Evolutionary conservation across 2,888 invertebrate species (phyloP).

Genomic region (Himalopsyche anomala): DNA sequence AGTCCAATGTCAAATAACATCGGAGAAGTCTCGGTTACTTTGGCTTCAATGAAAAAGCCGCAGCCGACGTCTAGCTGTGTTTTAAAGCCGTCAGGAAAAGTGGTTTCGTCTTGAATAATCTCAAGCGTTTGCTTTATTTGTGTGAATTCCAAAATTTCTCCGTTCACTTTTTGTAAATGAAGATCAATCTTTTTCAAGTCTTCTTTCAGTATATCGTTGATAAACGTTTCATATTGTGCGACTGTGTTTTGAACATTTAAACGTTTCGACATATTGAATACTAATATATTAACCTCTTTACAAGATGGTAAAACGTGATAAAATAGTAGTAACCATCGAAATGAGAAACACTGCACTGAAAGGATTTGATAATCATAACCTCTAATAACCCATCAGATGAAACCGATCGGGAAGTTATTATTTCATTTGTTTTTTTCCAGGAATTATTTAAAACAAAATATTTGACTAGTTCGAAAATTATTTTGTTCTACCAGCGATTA

Average conservation of each 20-base stretch:
- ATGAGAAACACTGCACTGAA: too few species aligned
- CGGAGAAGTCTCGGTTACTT: constrained; percentile 80
- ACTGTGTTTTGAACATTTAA: constrained; percentile 49
- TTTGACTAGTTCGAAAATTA: too few species aligned
- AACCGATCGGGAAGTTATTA: too few species aligned
- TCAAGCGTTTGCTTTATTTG: constrained; percentile 85
- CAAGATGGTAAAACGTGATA: too few species aligned
- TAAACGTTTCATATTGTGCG: constrained; percentile 81
- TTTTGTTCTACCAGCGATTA: too few species aligned
- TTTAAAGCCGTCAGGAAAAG: constrained; percentile 78
- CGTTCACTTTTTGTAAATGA: constrained; percentile 79
- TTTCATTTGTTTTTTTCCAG: too few species aligned
- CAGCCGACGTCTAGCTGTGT: constrained; percentile 89
- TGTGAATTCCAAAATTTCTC: constrained; percentile 83
- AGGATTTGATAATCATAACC: too few species aligned
- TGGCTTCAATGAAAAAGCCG: constrained; percentile 88
- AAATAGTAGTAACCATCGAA: too few species aligned
- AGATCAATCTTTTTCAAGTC: constrained; percentile 81
- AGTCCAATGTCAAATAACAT: constrained; percentile 86
- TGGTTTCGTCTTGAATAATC: constrained; percentile 77
- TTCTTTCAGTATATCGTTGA: constrained; percentile 87
- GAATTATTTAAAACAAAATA: too few species aligned
- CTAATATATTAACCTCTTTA: not conserved
- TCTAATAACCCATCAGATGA: too few species aligned
- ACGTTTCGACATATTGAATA: constrained; percentile 47